A percentile compares a stretch with the other conserved stretches of the same genome.
phyloP scores from a whole-genome alignment of 2,113 vertebrate genomes.

The Cheilinus undulatus region DNA sequence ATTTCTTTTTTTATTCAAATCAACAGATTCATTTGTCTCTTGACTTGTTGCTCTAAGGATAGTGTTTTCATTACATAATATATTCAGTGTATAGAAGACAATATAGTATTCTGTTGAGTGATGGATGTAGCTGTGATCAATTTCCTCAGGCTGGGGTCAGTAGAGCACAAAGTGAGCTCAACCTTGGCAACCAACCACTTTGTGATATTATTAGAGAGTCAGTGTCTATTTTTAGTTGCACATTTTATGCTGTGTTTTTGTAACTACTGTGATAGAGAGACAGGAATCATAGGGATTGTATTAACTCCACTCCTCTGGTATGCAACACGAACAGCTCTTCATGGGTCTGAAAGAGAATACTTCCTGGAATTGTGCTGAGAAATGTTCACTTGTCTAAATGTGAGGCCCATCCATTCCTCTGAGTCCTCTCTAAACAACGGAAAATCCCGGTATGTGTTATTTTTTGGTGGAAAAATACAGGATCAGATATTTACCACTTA shows the following conservation, averaged over 20 bases:
- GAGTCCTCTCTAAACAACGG: constrained; percentile 32
- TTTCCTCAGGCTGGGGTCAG: constrained; percentile 51
- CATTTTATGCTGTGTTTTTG: constrained; percentile 32
- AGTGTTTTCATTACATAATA: background rate
- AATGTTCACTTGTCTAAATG: constrained; percentile 22
- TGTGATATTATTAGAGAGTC: constrained; percentile 59
- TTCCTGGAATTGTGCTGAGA: constrained; percentile 18
- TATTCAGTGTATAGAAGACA: constrained; percentile 16
- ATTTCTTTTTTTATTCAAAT: constrained; percentile 5
- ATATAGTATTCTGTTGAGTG: constrained; percentile 17
- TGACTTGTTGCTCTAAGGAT: constrained; percentile 1
- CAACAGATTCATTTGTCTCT: background rate
- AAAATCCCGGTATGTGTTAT: constrained; percentile 28
- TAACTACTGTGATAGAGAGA: constrained; percentile 30
- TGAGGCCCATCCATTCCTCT: constrained; percentile 49
- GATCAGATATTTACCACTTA: constrained; percentile 31
- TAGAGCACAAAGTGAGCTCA: constrained; percentile 50
- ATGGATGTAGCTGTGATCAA: constrained; percentile 18
- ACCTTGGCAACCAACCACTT: constrained; percentile 28
- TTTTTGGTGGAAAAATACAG: constrained; percentile 38
- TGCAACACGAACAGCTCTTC: constrained; percentile 14
- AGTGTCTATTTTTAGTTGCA: constrained; percentile 63
- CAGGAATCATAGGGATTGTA: constrained; percentile 27
- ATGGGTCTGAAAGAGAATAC: constrained; percentile 16
- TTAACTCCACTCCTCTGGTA: constrained; percentile 38